Percentiles rank a stretch among this genome's conserved stretches.
phyloP scores from a whole-genome alignment of 2,113 vertebrate species.

The Zootoca vivipara region DNA sequence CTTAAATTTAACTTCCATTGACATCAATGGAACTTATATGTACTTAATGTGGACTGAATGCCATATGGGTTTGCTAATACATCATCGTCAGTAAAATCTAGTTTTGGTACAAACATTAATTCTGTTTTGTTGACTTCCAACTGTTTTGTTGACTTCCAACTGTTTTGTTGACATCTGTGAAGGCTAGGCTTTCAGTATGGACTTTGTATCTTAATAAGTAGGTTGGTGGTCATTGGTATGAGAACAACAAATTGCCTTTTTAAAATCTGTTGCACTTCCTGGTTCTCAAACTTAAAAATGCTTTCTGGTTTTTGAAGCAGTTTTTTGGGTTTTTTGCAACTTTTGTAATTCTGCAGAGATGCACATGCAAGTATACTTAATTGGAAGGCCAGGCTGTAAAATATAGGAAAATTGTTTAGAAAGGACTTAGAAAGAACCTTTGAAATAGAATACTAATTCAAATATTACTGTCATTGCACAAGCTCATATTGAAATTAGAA shows the following conservation, averaged over 20 bases:
- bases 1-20: background rate
- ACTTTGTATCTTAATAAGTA: background rate
- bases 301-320: background rate
- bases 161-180: background rate
- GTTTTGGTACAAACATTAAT: background rate
- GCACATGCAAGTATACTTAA: background rate
- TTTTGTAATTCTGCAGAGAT: background rate
- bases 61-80: background rate
- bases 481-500: background rate
- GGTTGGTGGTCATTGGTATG: background rate
- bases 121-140: background rate
- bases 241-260: background rate
- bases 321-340: background rate
- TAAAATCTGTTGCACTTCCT: background rate
- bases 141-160: background rate
- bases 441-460: background rate
- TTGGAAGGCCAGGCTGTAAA: background rate
- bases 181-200: background rate
- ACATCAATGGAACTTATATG: background rate
- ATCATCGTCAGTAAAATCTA: background rate
- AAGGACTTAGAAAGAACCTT: background rate
- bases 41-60: background rate
- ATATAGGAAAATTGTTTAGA: background rate
- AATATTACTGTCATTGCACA: conserved; percentile 9
- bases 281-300: background rate